These are phyloP conservation scores for Koerneria pararmatus DNA, from an alignment of 2,888 invertebrate genomes.

Conservation along the genomic window DNA sequence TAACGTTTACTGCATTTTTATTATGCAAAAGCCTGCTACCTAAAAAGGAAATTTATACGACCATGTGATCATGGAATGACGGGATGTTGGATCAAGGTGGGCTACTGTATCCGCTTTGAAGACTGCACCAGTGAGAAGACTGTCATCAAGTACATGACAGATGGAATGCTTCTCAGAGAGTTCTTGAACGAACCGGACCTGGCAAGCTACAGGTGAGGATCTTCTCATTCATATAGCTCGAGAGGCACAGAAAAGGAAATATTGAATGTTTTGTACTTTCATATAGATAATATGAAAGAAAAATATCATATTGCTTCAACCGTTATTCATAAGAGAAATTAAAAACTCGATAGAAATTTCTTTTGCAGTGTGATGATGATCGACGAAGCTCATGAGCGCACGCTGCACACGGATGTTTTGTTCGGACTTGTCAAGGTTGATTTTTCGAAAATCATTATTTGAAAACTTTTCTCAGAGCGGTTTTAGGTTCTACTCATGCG, in stretches of 20 bases:
- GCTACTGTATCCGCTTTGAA: constrained; percentile 86
- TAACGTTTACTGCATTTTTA: too few relatives aligned
- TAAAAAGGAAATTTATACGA: too few relatives aligned
- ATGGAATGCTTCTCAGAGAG: constrained; percentile 93
- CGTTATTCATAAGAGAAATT: not conserved
- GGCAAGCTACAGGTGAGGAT: constrained; percentile 73
- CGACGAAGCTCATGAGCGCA: constrained; percentile 97
- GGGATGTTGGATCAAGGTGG: constrained; percentile 68
- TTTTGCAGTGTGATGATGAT: constrained; percentile 86
- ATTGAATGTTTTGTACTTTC: constrained; percentile 6
- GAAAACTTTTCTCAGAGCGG: too few relatives aligned
- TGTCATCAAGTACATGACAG: constrained; percentile 96
- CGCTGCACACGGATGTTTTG: constrained; percentile 92
- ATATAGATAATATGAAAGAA: not conserved
- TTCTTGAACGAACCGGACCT: constrained; percentile 95
- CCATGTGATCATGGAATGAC: too few relatives aligned
- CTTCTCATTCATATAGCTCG: not conserved
- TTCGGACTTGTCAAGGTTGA: constrained; percentile 82
- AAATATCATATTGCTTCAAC: not conserved
- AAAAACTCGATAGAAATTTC: not conserved
- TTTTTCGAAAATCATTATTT: too few relatives aligned
- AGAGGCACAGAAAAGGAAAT: not conserved
- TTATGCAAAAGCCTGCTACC: too few relatives aligned
- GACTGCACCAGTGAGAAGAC: constrained; percentile 97
- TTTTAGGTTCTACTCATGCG: too few relatives aligned